Percentiles rank a stretch among this genome's conserved stretches.
These are phyloP conservation scores for Amniataba percoides DNA, from an alignment of 2,797 vertebrate genomes.

Conservation along the genomic window DNA sequence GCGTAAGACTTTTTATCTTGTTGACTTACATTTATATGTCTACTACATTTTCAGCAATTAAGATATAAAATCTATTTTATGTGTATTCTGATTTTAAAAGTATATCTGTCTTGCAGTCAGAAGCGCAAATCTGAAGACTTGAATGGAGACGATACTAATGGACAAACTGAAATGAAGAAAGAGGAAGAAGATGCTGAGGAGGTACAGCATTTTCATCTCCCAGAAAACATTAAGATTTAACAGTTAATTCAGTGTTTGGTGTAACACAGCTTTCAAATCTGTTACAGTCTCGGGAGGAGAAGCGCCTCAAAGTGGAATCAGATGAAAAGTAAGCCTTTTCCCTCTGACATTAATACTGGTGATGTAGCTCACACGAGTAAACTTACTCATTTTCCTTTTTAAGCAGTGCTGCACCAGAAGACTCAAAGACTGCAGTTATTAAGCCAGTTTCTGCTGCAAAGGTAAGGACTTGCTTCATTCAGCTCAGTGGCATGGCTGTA, in stretches of 20 bases:
- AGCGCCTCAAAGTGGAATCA: conserved; percentile 89
- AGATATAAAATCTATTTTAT: neutral
- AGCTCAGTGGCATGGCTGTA: neutral
- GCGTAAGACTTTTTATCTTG: conserved; percentile 63
- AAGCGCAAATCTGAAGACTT: conserved; percentile 92
- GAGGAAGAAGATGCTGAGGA: conserved; percentile 77
- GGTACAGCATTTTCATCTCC: conserved; percentile 41
- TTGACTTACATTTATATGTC: no score
- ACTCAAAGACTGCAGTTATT: conserved; percentile 71
- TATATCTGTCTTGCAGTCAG: conserved; percentile 75
- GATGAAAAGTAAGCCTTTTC: conserved; percentile 84
- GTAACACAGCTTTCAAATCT: conserved; percentile 13
- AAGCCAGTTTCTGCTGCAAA: conserved; percentile 84
- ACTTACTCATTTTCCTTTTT: neutral
- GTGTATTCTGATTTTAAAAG: neutral
- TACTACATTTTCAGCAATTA: neutral
- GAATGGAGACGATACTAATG: conserved; percentile 82
- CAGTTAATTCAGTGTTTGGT: neutral
- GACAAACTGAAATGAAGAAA: conserved; percentile 75
- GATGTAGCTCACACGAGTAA: neutral
- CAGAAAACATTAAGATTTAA: neutral
- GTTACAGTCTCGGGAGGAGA: conserved; percentile 89
- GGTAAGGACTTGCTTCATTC: conserved; percentile 72
- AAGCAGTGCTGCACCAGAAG: conserved; percentile 81
- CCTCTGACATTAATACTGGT: neutral